These are phyloP conservation scores for Acropora tenuis DNA, from an alignment of 64 coral and sea anemone species.

Conservation along the genomic window DNA sequence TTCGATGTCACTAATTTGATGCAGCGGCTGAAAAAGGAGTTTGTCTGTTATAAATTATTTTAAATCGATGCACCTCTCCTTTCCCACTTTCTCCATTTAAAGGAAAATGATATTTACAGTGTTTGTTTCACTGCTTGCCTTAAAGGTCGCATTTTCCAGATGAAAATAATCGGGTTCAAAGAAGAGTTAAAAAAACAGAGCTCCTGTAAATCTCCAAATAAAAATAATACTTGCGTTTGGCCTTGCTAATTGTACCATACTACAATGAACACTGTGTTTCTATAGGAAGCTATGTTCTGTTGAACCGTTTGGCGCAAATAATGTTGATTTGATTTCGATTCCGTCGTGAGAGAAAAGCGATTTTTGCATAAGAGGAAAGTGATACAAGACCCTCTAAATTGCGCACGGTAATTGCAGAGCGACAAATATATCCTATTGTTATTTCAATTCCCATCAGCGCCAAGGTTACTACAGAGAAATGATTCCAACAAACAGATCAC, in stretches of 20 bases:
- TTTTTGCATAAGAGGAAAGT: not conserved
- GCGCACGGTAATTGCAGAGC: not conserved
- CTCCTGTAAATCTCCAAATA: not conserved
- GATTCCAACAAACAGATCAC: not conserved
- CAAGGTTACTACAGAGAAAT: not conserved
- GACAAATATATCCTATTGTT: not conserved
- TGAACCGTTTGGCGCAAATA: not conserved
- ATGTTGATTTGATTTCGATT: not conserved
- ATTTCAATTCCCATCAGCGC: no score
- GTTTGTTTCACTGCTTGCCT: not conserved
- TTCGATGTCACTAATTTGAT: no score
- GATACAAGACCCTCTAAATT: not conserved
- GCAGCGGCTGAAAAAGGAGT: no score
- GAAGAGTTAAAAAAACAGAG: not conserved
- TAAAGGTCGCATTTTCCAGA: not conserved
- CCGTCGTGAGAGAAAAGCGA: not conserved
- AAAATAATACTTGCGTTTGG: not conserved
- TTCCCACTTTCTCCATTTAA: no score
- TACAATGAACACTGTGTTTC: constrained; percentile 4
- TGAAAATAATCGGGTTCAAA: not conserved
- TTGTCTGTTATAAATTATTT: no score
- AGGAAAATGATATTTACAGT: not conserved
- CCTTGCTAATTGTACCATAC: not conserved
- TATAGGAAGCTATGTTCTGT: not conserved
- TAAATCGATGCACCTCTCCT: no score